phyloP scores from a whole-genome alignment of 1,140 invertebrate species.

The Mercenaria mercenaria region DNA sequence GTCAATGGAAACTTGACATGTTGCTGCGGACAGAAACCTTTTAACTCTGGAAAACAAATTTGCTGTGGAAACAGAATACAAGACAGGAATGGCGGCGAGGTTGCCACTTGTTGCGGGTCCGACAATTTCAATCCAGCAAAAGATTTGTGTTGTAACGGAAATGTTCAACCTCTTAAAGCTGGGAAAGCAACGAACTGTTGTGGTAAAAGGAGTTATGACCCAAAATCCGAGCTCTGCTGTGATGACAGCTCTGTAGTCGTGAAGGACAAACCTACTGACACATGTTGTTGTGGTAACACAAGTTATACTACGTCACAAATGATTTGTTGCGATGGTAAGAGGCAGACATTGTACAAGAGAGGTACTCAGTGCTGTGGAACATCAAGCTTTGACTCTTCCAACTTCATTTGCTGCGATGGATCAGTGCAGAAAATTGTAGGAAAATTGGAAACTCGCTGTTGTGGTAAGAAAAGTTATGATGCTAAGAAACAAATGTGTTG shows the following conservation, averaged over 20 bases:
- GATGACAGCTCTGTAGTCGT: constrained; percentile 46
- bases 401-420: constrained; percentile 56
- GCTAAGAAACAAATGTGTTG: constrained; percentile 32
- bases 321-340: constrained; percentile 54
- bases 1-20: constrained; percentile 62
- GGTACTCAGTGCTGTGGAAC: constrained; percentile 64
- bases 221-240: constrained; percentile 52
- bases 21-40: constrained; percentile 53
- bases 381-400: constrained; percentile 60
- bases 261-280: constrained; percentile 51
- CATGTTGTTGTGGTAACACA: constrained; percentile 61
- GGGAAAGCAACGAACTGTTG: constrained; percentile 47
- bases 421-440: constrained; percentile 45
- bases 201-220: constrained; percentile 56
- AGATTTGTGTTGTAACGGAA: constrained; percentile 55
- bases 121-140: constrained; percentile 59
- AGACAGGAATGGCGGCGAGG: constrained; percentile 50
- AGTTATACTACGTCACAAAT: constrained; percentile 50
- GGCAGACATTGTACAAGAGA: constrained; percentile 39
- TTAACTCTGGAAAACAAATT: constrained; percentile 44
- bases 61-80: constrained; percentile 53
- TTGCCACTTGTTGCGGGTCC: constrained; percentile 55
- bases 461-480: constrained; percentile 54
- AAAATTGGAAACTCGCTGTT: constrained; percentile 47
- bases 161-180: constrained; percentile 40